phyloP scores from a whole-genome alignment of 2,888 invertebrate genomes.

The Heliconius hortense region DNA sequence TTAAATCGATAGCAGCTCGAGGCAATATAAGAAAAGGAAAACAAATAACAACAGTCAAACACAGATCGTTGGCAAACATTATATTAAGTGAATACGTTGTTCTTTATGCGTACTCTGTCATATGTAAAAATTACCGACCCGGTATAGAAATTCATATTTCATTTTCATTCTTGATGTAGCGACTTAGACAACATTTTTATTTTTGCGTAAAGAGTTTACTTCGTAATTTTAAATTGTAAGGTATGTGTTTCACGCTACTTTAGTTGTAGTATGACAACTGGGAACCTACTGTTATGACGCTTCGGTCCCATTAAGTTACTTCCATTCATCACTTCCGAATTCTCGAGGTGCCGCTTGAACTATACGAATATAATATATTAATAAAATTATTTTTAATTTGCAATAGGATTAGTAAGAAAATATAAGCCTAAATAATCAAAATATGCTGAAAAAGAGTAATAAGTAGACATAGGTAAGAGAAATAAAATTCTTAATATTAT shows the following conservation, averaged over 20 bases:
- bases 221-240: neutral
- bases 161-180: slow-evolving; percentile 17
- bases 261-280: neutral
- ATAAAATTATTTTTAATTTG: too few relatives aligned
- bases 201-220: neutral
- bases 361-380: too few relatives aligned
- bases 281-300: too few relatives aligned
- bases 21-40: slow-evolving; percentile 1
- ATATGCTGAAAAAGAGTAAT: too few relatives aligned
- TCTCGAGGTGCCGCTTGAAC: too few relatives aligned
- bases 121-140: slow-evolving; percentile 25
- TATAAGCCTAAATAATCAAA: too few relatives aligned
- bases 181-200: neutral
- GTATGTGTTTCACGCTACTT: neutral
- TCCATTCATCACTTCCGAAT: too few relatives aligned
- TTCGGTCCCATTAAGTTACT: too few relatives aligned
- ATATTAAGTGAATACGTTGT: slow-evolving; percentile 19
- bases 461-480: too few relatives aligned
- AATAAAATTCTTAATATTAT: too few relatives aligned
- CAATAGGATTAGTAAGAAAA: too few relatives aligned
- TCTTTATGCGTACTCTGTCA: slow-evolving; percentile 23
- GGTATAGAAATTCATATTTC: slow-evolving; percentile 14
- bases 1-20: neutral
- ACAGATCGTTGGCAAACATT: slow-evolving; percentile 20
- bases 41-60: neutral